Percentiles rank a stretch among this genome's conserved stretches.
Conservation (phyloP, 2,113 vertebrate species). For the Nothocercus nigrocapillus region DNA sequence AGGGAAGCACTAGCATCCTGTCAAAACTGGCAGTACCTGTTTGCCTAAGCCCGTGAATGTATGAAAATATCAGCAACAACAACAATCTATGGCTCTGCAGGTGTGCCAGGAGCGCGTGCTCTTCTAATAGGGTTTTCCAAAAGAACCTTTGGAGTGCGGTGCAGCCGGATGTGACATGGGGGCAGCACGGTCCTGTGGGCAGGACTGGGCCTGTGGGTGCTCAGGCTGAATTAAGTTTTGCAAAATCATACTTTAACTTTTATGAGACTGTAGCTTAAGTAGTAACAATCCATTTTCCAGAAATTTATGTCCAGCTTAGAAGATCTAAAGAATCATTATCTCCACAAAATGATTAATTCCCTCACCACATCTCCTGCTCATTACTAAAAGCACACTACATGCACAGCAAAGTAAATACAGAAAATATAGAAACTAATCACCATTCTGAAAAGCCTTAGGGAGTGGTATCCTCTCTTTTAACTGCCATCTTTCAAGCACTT, state of each 20-base stretch:
- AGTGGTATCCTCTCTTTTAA: neutral
- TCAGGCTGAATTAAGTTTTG: neutral
- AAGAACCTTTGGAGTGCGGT: neutral
- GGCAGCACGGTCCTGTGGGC: neutral
- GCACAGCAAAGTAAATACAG: neutral
- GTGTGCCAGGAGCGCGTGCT: neutral
- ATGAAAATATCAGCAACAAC: neutral
- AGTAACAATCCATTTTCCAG: conserved; percentile 43
- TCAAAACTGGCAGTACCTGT: neutral
- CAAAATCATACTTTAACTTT: neutral
- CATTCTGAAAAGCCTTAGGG: neutral
- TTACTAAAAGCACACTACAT: neutral
- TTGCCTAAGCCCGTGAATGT: neutral
- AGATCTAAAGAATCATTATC: neutral
- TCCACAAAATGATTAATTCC: conserved; percentile 18
- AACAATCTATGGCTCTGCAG: neutral
- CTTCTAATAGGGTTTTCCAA: neutral
- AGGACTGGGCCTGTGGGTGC: neutral
- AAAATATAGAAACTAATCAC: neutral
- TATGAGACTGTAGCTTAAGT: neutral
- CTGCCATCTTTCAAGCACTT: neutral
- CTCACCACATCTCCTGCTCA: neutral
- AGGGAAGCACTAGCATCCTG: neutral
- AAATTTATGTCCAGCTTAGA: conserved; percentile 23
- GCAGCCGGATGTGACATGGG: neutral